These are phyloP conservation scores for Rachycentron canadum DNA, from an alignment of 2,797 vertebrate genomes.

Conservation along the genomic window DNA sequence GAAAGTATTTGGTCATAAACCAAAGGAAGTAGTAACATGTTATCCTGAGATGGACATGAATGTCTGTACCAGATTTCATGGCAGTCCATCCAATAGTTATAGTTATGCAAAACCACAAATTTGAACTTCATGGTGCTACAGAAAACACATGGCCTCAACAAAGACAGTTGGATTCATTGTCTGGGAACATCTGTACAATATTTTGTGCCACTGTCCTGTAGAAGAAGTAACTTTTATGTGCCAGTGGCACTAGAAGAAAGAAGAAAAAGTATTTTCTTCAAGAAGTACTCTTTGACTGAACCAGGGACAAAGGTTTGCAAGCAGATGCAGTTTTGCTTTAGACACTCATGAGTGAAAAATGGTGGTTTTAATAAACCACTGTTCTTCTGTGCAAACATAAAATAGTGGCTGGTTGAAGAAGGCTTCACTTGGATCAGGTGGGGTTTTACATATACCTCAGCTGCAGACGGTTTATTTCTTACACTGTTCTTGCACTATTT, in stretches of 20 bases:
- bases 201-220: background rate
- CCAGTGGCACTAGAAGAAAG: background rate
- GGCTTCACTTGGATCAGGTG: conserved; percentile 11
- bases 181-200: background rate
- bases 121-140: background rate
- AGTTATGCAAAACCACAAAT: too few relatives aligned
- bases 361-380: background rate
- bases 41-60: too few relatives aligned
- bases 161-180: background rate
- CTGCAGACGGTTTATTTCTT: conserved; percentile 19
- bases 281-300: background rate
- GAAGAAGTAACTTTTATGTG: background rate
- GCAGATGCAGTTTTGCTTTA: background rate
- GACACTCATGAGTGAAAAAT: background rate
- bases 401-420: conserved; percentile 8
- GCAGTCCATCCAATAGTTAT: too few relatives aligned
- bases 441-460: conserved; percentile 18
- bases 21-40: too few relatives aligned
- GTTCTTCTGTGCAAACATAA: conserved; percentile 17
- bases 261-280: too few relatives aligned
- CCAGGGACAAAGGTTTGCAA: background rate
- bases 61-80: too few relatives aligned
- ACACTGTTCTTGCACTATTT: conserved; percentile 34
- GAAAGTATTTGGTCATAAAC: too few relatives aligned
- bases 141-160: background rate